phyloP scores from a whole-genome alignment of 1,140 invertebrate species.

The Octopus bimaculoides region DNA sequence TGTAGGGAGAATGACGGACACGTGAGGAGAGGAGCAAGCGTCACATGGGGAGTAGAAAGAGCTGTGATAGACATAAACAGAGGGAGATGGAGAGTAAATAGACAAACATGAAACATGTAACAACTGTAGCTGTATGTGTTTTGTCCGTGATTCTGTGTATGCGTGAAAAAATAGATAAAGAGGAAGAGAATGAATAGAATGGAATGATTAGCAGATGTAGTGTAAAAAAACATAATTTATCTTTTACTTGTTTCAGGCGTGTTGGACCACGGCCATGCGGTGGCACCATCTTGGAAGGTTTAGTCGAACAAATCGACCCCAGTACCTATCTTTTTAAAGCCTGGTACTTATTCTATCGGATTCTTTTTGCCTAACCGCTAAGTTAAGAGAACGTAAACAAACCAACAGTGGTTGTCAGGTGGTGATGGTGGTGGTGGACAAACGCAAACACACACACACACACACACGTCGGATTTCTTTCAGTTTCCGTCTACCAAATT shows the following conservation, averaged over 20 bases:
- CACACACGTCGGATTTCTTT: background rate
- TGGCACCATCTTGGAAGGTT: no score
- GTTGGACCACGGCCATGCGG: no score
- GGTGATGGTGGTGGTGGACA: constrained; percentile 5
- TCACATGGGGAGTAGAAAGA: background rate
- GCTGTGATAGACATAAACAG: no score
- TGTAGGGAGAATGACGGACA: constrained; percentile 8
- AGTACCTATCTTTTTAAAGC: no score
- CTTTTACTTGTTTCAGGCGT: no score
- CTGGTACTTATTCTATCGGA: background rate
- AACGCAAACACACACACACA: constrained; percentile 7
- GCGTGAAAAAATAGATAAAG: no score
- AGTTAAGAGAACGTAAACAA: background rate
- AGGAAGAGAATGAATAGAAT: no score
- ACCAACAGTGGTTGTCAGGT: background rate
- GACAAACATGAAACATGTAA: background rate
- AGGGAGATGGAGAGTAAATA: constrained; percentile 13
- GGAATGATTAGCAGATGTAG: no score
- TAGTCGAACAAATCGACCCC: no score
- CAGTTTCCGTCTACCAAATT: no score
- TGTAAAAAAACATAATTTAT: no score
- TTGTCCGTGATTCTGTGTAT: background rate
- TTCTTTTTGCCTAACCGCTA: background rate
- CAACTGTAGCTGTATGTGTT: background rate
- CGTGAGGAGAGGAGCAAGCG: constrained; percentile 2